Conservation (phyloP, 2,113 vertebrate genomes). For the Halichoerus grypus region DNA sequence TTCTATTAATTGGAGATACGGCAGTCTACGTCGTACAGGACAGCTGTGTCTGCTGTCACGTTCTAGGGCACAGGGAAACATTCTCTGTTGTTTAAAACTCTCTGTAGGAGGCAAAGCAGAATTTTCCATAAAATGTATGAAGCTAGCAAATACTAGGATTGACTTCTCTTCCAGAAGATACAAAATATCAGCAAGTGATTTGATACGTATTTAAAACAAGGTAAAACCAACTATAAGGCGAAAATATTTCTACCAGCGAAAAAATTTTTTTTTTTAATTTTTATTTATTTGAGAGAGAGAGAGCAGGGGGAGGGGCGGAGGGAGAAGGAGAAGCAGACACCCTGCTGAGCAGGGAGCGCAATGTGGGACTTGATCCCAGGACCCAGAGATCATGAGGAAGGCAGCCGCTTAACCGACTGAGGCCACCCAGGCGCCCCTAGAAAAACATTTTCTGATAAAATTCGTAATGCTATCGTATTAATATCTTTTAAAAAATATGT, state of each 20-base stretch:
- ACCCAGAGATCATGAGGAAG: too few relatives aligned
- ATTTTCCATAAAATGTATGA: not conserved
- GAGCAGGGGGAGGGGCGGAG: too few relatives aligned
- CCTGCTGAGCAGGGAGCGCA: too few relatives aligned
- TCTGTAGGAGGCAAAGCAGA: not conserved
- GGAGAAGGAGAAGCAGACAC: too few relatives aligned
- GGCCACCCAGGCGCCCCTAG: not conserved
- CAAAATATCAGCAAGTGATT: not conserved
- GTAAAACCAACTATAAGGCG: not conserved
- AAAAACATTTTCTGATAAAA: not conserved
- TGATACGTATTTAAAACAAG: not conserved
- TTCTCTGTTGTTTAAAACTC: not conserved
- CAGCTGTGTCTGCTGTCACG: fast-evolving
- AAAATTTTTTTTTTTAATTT: not conserved
- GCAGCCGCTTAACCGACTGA: too few relatives aligned
- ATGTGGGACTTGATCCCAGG: too few relatives aligned
- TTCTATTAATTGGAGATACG: fast-evolving
- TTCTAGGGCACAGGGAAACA: not conserved
- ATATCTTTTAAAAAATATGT: not conserved
- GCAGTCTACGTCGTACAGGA: fast-evolving
- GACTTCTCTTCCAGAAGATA: not conserved
- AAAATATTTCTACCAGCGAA: not conserved
- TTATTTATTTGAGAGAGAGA: too few relatives aligned
- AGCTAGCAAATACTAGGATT: not conserved
- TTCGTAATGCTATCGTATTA: not conserved